Conservation (phyloP, 1,140 invertebrate species). For the Carposina sasakii region DNA sequence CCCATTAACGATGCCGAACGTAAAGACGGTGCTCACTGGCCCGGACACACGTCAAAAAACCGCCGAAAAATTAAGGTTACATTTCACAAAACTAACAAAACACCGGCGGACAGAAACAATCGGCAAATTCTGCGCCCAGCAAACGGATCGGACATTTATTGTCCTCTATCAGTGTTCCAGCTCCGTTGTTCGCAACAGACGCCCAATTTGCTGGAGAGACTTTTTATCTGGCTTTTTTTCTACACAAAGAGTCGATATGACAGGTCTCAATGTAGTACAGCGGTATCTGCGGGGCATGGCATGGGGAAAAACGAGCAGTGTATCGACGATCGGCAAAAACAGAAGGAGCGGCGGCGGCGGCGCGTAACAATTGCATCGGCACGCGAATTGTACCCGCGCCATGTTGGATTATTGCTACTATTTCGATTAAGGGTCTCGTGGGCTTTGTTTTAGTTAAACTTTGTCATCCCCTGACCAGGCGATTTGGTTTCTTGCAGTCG, state of each 20-base stretch:
- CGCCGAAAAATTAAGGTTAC: constrained; percentile 50
- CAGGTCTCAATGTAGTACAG: constrained; percentile 48
- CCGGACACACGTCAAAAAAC: constrained; percentile 37
- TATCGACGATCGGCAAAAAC: constrained; percentile 61
- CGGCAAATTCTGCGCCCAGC: constrained; percentile 58
- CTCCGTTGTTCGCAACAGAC: constrained; percentile 68
- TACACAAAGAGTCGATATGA: constrained; percentile 67
- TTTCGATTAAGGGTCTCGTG: constrained; percentile 47
- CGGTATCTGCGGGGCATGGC: constrained; percentile 54
- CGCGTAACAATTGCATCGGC: constrained; percentile 66
- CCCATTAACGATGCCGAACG: constrained; percentile 53
- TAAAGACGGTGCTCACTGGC: constrained; percentile 40
- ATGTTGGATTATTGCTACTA: constrained; percentile 61
- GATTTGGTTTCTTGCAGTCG: no score
- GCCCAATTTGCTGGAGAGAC: constrained; percentile 67
- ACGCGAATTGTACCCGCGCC: constrained; percentile 49
- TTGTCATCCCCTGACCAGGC: no score
- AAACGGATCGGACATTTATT: constrained; percentile 66
- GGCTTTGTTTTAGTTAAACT: constrained; percentile 26
- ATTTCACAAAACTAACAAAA: constrained; percentile 31
- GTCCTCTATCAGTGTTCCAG: constrained; percentile 67
- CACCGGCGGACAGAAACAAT: constrained; percentile 50
- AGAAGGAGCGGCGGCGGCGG: constrained; percentile 42
- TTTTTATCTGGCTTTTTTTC: constrained; percentile 64
- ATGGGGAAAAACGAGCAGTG: constrained; percentile 57